phyloP scores from a whole-genome alignment of 2,888 invertebrate species.

The Lochmaea crataegi region DNA sequence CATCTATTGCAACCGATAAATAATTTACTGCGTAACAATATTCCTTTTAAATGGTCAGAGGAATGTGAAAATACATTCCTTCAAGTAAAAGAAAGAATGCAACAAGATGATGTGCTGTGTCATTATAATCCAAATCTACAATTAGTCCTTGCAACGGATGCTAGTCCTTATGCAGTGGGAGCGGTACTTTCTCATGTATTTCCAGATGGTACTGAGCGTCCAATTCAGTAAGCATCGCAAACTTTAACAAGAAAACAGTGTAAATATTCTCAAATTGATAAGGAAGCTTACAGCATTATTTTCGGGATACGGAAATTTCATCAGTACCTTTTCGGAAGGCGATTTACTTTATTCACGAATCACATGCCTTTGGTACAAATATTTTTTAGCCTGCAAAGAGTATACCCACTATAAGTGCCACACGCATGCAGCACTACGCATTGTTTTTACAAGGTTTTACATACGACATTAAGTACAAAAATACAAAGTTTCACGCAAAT shows the following conservation, averaged over 20 bases:
- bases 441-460: conserved; percentile 28
- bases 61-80: conserved; percentile 37
- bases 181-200: conserved; percentile 31
- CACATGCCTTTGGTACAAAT: conserved; percentile 27
- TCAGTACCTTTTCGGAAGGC: conserved; percentile 8
- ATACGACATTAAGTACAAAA: conserved; percentile 10
- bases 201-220: conserved; percentile 12
- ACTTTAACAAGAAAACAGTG: no score
- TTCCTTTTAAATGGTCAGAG: conserved; percentile 27
- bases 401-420: conserved; percentile 21
- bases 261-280: conserved; percentile 36
- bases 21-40: neutral
- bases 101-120: conserved; percentile 12
- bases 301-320: conserved; percentile 39
- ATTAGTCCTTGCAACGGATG: conserved; percentile 32
- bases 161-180: conserved; percentile 27
- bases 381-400: conserved; percentile 15
- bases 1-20: conserved; percentile 12
- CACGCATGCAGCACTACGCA: conserved; percentile 28
- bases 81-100: conserved; percentile 22
- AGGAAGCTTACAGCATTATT: conserved; percentile 39
- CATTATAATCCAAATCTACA: conserved; percentile 36
- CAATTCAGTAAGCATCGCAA: neutral
- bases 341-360: conserved; percentile 32
- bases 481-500: conserved; percentile 10